Base-by-base conservation (phyloP, 2,888 invertebrate species). In the Gastrophysa polygoni region DNA sequence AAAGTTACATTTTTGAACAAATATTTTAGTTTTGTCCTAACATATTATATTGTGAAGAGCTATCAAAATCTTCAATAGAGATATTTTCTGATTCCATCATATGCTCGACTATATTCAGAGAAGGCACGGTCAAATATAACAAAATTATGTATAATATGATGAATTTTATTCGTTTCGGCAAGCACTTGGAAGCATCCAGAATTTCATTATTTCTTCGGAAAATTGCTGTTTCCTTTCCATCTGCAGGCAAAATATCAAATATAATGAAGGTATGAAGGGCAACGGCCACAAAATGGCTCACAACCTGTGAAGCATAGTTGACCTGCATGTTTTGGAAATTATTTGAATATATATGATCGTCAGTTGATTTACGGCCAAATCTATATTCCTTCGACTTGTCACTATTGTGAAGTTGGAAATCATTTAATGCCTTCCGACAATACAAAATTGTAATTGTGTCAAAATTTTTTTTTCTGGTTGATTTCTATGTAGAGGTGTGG, bases 401-500 rank as follows among this genome's bases (percentile, higher is more conserved):
- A 34, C 16, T 8, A 43, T 59, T 59, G 43, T 59, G 56, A 32
- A 63, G 32, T 61, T 48, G 59, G 59, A 59, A 50, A 64, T n/a
- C 11, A 11, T 46, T 63, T 48, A 21, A 14, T 24, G 14, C 61
- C 61, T 10, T 58, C 56, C 21, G 10, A 6, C 51, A 52, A 43
- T 11, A 11, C 16, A 57, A 67, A 67, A 11, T 6, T 61, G 47
- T 61, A 51, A n/a, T n/a, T n/a, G n/a, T n/a, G 24, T 46, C 18
- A 56, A 56, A 61, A 46, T 8, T 8, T 8, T 32, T 32, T 2
- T 32, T 32, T 32, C 29, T 32, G 16, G 59, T 59, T 20, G 60
- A 46, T 32, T 68, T 68, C 16, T 61, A n/a, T n/a, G n/a, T n/a
- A 28, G 14, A 68, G 16, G 38, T 61, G 65, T 6, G 63, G 61